Percentiles rank a stretch among this genome's conserved stretches.
Evolutionary conservation across 2,797 vertebrate genomes (phyloP).

Genomic region (Enteromius radiatus): DNA sequence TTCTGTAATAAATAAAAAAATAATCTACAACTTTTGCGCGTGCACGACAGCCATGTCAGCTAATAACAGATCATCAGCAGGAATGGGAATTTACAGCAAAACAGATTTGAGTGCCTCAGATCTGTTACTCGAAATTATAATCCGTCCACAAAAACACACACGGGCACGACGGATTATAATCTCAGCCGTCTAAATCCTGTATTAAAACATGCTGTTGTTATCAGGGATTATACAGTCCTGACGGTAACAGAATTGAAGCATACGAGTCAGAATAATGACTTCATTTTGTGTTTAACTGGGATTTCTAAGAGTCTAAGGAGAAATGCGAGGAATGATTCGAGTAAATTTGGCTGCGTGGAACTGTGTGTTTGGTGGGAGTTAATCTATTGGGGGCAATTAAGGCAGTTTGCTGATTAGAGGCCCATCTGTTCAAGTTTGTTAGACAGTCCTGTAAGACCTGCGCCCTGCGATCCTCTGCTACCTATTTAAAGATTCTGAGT

Average conservation of each 20-base stretch:
- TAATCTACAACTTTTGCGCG: neutral
- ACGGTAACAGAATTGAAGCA: constrained; percentile 24
- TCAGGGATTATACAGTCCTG: constrained; percentile 26
- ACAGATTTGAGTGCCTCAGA: constrained; percentile 59
- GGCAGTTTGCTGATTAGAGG: constrained; percentile 66
- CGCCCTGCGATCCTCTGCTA: constrained; percentile 56
- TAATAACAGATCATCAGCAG: neutral
- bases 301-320: constrained; percentile 65
- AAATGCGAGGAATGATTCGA: constrained; percentile 65
- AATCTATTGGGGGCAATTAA: constrained; percentile 72
- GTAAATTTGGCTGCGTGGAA: constrained; percentile 66
- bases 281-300: constrained; percentile 1
- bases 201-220: constrained; percentile 52
- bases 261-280: constrained; percentile 33
- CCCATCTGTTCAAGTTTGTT: constrained; percentile 65
- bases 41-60: neutral
- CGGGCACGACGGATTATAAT: constrained; percentile 41
- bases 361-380: constrained; percentile 65
- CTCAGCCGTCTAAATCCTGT: constrained; percentile 39
- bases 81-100: constrained; percentile 64
- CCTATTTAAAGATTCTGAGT: constrained; percentile 61
- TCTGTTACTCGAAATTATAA: constrained; percentile 30
- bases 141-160: constrained; percentile 24
- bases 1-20: neutral
- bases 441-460: constrained; percentile 61